These are phyloP conservation scores for Odontamblyopus lacepedii DNA, from an alignment of 2,797 vertebrate genomes.

Conservation along the genomic window DNA sequence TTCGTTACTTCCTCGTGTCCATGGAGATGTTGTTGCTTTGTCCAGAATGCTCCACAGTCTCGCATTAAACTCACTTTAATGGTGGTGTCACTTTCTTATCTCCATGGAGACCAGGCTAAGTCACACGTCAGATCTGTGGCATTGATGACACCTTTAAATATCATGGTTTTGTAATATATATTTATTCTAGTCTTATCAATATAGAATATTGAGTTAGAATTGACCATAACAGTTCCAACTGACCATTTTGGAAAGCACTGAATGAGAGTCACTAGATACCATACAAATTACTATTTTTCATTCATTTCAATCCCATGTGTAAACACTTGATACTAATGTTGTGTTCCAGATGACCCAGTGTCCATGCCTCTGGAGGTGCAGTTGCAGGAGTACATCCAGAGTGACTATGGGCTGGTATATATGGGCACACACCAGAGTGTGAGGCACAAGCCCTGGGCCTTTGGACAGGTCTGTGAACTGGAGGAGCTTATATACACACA, in stretches of 20 bases:
- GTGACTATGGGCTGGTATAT: constrained; percentile 62
- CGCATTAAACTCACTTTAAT: too few relatives aligned
- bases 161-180: neutral
- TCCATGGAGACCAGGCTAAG: too few relatives aligned
- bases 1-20: too few relatives aligned
- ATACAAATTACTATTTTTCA: neutral
- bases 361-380: constrained; percentile 57
- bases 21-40: too few relatives aligned
- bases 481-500: neutral
- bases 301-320: neutral
- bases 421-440: constrained; percentile 54
- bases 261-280: too few relatives aligned
- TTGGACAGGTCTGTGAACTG: constrained; percentile 59
- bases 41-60: too few relatives aligned
- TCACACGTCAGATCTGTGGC: too few relatives aligned
- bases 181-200: neutral
- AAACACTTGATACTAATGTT: neutral
- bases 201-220: neutral
- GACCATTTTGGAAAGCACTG: neutral
- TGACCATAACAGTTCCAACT: neutral
- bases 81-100: too few relatives aligned
- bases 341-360: constrained; percentile 60
- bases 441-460: constrained; percentile 55
- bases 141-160: neutral
- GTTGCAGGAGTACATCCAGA: constrained; percentile 66